A percentile compares a stretch with the other conserved stretches of the same genome.
These are phyloP conservation scores for Siniperca undulata DNA, from an alignment of 2,797 vertebrate species.

Conservation along the genomic window DNA sequence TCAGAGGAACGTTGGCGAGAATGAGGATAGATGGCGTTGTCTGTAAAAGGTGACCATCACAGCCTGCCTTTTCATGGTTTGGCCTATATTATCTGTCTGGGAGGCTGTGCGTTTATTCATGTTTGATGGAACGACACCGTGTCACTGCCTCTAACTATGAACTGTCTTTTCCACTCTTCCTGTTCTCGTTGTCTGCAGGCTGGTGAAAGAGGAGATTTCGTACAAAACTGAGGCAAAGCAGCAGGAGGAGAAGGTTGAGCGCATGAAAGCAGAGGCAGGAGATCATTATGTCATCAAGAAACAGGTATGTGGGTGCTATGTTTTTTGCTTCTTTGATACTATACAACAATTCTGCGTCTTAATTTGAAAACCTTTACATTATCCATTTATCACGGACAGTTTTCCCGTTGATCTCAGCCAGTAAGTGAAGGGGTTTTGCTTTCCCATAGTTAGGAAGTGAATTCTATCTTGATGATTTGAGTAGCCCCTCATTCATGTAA, in stretches of 20 bases:
- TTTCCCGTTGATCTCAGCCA: neutral
- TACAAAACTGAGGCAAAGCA: constrained; percentile 94
- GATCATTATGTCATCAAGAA: constrained; percentile 94
- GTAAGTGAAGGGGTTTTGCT: constrained; percentile 4
- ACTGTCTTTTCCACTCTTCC: constrained; percentile 22
- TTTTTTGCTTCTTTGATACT: neutral
- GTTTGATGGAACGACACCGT: constrained; percentile 56
- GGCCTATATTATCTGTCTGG: constrained; percentile 60
- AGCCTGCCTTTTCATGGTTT: constrained; percentile 40
- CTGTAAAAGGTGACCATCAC: constrained; percentile 72
- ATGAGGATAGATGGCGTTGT: constrained; percentile 71
- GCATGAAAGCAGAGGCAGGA: constrained; percentile 90
- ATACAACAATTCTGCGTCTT: neutral
- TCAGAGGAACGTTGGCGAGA: constrained; percentile 39
- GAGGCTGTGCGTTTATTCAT: constrained; percentile 35
- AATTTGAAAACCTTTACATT: constrained; percentile 3
- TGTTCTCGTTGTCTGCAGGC: constrained; percentile 76
- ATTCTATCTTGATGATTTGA: constrained; percentile 45
- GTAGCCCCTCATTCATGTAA: constrained; percentile 59
- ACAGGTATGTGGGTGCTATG: constrained; percentile 83
- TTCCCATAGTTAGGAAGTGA: constrained; percentile 19
- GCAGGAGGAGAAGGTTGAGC: constrained; percentile 94
- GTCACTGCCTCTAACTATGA: constrained; percentile 38
- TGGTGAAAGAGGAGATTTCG: constrained; percentile 92
- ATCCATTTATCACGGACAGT: neutral